Evolutionary conservation across 2,888 invertebrate species (phyloP), one percentile per base, ranked within the genome.

Genomic region (Folsomia candida): DNA sequence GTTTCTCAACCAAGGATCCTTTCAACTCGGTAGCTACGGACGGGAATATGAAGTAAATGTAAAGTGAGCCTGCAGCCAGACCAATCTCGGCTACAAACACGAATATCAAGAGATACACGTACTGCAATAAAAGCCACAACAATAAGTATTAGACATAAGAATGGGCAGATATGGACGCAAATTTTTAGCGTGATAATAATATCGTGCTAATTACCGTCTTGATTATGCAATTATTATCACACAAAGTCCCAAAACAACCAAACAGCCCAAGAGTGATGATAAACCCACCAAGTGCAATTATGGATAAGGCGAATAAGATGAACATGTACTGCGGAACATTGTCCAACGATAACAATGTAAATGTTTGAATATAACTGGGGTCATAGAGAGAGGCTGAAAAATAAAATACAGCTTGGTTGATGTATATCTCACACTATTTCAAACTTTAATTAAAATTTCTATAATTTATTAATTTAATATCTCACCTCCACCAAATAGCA

Each of bases 401-500:
- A n/a, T n/a, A n/a, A n/a, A n/a, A n/a, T n/a, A n/a, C n/a, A n/a
- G n/a, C n/a, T n/a, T n/a, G n/a, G n/a, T n/a, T n/a, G n/a, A n/a
- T n/a, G n/a, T n/a, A n/a, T n/a, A n/a, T n/a, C n/a, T n/a, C n/a
- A n/a, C n/a, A n/a, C n/a, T n/a, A n/a, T n/a, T n/a, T n/a, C n/a
- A n/a, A n/a, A n/a, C n/a, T n/a, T n/a, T n/a, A n/a, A n/a, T n/a
- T n/a, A n/a, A n/a, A n/a, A n/a, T n/a, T n/a, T n/a, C n/a, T n/a
- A n/a, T n/a, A n/a, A n/a, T n/a, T n/a, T n/a, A n/a, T n/a, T n/a
- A n/a, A n/a, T n/a, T n/a, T n/a, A n/a, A n/a, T n/a, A n/a, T n/a
- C n/a, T n/a, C n/a, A n/a, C n/a, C n/a, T 4, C 27, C 61, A n/a
- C 61, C 61, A 61, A 61, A 61, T 29, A 61, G 28, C 9, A 61